phyloP scores from a whole-genome alignment of 2,888 invertebrate genomes.

The Subacronicta megacephala region DNA sequence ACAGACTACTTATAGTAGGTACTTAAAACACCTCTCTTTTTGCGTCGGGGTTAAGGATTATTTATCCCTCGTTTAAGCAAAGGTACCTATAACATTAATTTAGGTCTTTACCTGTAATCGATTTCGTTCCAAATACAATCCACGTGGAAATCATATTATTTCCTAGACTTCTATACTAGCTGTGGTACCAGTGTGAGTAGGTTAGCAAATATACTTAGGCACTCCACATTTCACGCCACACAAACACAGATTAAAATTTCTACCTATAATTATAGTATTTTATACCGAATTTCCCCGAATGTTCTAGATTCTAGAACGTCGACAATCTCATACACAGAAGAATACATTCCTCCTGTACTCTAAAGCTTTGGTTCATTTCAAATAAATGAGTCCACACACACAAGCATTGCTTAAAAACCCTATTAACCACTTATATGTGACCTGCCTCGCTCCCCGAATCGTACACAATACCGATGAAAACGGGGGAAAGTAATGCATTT shows the following conservation, averaged over 20 bases:
- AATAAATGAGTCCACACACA: constrained; percentile 65
- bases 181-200: no score
- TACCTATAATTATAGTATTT: constrained; percentile 19
- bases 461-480: constrained; percentile 41
- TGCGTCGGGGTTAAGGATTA: no score
- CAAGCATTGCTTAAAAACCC: constrained; percentile 64
- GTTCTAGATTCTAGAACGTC: constrained; percentile 38
- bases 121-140: no score
- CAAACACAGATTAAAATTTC: not conserved
- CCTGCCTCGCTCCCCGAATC: constrained; percentile 51
- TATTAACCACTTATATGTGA: constrained; percentile 60
- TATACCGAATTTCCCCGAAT: constrained; percentile 21
- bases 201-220: no score
- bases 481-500: constrained; percentile 68
- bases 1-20: no score
- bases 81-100: no score
- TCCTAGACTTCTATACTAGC: no score
- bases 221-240: not conserved
- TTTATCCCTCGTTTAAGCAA: no score
- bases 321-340: constrained; percentile 49
- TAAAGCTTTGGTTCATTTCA: constrained; percentile 68
- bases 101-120: no score
- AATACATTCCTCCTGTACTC: constrained; percentile 59
- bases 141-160: no score
- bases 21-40: no score